Evolutionary conservation across 2,888 invertebrate species (phyloP).

Genomic region (Hydraecia micacea): DNA sequence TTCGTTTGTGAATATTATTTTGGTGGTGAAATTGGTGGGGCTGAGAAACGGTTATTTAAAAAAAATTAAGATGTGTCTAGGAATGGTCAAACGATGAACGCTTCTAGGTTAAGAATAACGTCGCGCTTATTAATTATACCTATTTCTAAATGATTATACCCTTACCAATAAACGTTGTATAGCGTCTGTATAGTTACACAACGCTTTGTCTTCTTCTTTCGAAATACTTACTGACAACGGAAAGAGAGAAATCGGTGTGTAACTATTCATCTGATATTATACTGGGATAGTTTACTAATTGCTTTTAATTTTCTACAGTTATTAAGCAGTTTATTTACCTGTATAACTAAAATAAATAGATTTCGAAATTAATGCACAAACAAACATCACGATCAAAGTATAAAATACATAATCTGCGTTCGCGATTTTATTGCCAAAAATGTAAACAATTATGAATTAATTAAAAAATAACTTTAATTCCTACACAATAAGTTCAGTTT

Average conservation of each 20-base stretch:
- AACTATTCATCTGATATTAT: too few relatives aligned
- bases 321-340: neutral
- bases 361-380: too few relatives aligned
- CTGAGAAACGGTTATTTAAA: neutral
- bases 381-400: neutral
- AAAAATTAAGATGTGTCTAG: neutral
- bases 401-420: neutral
- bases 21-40: neutral
- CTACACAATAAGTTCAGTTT: too few relatives aligned
- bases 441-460: too few relatives aligned
- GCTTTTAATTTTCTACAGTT: neutral
- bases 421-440: too few relatives aligned
- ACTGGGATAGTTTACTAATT: neutral
- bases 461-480: too few relatives aligned
- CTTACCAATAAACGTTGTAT: too few relatives aligned
- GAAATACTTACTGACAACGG: too few relatives aligned
- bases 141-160: neutral
- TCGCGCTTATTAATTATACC: neutral
- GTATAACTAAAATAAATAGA: neutral
- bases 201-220: too few relatives aligned
- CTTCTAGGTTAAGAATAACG: neutral
- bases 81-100: too few relatives aligned
- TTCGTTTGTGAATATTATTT: constrained; percentile 48
- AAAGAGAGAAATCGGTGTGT: too few relatives aligned
- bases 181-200: too few relatives aligned